phyloP scores from a whole-genome alignment of 2,888 invertebrate genomes.

The Crossocerus cetratus region DNA sequence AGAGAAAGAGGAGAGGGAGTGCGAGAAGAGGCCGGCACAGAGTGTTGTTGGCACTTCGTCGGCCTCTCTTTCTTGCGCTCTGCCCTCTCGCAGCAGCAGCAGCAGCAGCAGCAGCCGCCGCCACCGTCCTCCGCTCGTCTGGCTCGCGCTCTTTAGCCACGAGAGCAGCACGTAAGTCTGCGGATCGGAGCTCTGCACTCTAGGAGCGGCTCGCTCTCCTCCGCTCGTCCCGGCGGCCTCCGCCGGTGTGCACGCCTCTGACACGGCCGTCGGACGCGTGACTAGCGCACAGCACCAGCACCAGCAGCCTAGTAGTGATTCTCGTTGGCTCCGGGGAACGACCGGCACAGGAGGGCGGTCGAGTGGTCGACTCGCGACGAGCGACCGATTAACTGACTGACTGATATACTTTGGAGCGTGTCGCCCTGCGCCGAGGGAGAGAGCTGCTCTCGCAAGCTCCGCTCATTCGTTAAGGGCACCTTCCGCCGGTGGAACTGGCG shows the following conservation, averaged over 20 bases:
- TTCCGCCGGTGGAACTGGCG: slow-evolving; percentile 4
- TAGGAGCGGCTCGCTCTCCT: background rate
- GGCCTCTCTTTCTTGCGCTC: slow-evolving; percentile 22
- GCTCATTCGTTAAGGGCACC: slow-evolving; percentile 5
- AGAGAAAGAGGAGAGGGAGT: slow-evolving; percentile 8
- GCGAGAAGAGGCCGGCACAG: no score
- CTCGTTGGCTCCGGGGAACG: no score
- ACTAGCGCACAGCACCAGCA: slow-evolving; percentile 4
- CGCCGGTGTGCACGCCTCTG: slow-evolving; percentile 42
- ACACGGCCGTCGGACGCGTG: slow-evolving; percentile 26
- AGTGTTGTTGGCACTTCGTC: slow-evolving; percentile 32
- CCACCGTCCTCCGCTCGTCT: slow-evolving; percentile 14
- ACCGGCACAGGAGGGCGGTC: no score
- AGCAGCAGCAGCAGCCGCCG: slow-evolving; percentile 1
- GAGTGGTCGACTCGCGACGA: background rate
- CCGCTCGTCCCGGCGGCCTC: slow-evolving; percentile 22
- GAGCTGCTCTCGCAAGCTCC: slow-evolving; percentile 8
- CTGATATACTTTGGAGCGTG: slow-evolving; percentile 16
- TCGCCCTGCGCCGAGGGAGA: background rate
- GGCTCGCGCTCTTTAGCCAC: slow-evolving; percentile 37
- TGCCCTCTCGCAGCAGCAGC: slow-evolving; percentile 7
- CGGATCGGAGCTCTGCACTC: background rate
- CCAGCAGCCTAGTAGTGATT: no score
- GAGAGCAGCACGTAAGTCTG: slow-evolving; percentile 13
- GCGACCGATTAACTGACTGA: slow-evolving; percentile 38